phyloP scores from a whole-genome alignment of 2,888 invertebrate species.

The Helicoverpa assulta region DNA sequence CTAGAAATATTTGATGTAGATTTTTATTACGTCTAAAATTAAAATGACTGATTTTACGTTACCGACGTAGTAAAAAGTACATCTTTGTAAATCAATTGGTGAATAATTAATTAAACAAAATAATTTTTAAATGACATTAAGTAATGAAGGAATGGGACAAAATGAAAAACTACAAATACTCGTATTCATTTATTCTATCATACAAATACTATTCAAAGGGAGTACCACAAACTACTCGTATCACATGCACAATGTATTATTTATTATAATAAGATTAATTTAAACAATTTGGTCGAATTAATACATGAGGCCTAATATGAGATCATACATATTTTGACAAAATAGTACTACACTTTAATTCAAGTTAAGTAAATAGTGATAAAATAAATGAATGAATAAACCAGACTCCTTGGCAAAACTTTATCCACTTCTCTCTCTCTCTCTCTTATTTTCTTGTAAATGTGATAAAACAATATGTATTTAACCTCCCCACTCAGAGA shows the following conservation, averaged over 20 bases:
- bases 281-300: constrained; percentile 24
- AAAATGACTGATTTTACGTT: no score
- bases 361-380: neutral
- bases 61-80: no score
- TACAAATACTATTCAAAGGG: constrained; percentile 30
- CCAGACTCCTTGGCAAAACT: neutral
- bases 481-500: no score
- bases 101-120: no score
- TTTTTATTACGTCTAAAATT: no score
- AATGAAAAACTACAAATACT: neutral
- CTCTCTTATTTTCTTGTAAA: neutral
- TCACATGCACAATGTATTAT: constrained; percentile 29
- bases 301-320: constrained; percentile 25
- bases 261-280: constrained; percentile 22
- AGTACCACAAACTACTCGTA: constrained; percentile 11
- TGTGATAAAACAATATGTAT: neutral
- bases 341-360: neutral
- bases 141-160: neutral
- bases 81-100: no score
- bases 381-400: neutral
- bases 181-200: constrained; percentile 37
- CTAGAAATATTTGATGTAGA: no score
- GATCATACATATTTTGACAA: constrained; percentile 39
- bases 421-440: neutral
- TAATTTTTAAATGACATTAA: no score